Percentiles rank a stretch among this genome's conserved stretches.
phyloP scores from a whole-genome alignment of 2,113 vertebrate genomes.

The Australoheros scitulus region DNA sequence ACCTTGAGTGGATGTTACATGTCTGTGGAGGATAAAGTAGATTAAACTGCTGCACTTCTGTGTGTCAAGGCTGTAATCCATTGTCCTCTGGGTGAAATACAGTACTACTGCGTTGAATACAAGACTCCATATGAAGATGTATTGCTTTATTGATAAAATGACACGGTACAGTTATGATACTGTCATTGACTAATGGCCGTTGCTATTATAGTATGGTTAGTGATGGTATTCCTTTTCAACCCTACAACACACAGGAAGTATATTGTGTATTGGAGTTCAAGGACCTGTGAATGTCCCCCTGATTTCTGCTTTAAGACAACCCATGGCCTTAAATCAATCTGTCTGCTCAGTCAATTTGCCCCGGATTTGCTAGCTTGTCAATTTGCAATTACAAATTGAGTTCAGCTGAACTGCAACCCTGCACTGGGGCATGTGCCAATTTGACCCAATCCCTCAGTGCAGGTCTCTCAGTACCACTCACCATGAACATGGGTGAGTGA shows the following conservation, averaged over 20 bases:
- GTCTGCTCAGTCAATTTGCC: slow-evolving; percentile 48
- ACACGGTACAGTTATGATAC: slow-evolving; percentile 26
- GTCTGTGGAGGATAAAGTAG: slow-evolving; percentile 12
- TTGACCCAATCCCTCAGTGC: slow-evolving; percentile 15
- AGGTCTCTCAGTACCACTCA: slow-evolving; percentile 37
- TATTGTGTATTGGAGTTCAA: slow-evolving; percentile 42
- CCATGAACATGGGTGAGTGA: slow-evolving; percentile 16
- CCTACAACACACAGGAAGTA: slow-evolving; percentile 15
- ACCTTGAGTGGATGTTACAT: slow-evolving; percentile 18
- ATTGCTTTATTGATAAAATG: slow-evolving; percentile 48
- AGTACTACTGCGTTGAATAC: not conserved
- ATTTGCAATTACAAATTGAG: slow-evolving; percentile 63
- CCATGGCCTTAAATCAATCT: slow-evolving; percentile 66
- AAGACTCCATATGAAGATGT: slow-evolving; percentile 25
- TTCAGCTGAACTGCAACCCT: slow-evolving; percentile 65
- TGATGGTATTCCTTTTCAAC: slow-evolving; percentile 20
- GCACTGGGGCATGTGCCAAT: slow-evolving; percentile 17
- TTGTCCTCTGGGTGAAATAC: not conserved
- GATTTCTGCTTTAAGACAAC: slow-evolving; percentile 40
- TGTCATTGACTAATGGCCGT: slow-evolving; percentile 49
- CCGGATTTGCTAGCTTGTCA: slow-evolving; percentile 71
- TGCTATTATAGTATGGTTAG: slow-evolving; percentile 48
- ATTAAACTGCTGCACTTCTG: not conserved
- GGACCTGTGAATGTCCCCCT: slow-evolving; percentile 44
- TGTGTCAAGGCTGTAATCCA: slow-evolving; percentile 5